A percentile compares a stretch with the other conserved stretches of the same genome.
These are phyloP conservation scores for Sphaerodactylus townsendi DNA, from an alignment of 2,113 vertebrate species.

Conservation along the genomic window DNA sequence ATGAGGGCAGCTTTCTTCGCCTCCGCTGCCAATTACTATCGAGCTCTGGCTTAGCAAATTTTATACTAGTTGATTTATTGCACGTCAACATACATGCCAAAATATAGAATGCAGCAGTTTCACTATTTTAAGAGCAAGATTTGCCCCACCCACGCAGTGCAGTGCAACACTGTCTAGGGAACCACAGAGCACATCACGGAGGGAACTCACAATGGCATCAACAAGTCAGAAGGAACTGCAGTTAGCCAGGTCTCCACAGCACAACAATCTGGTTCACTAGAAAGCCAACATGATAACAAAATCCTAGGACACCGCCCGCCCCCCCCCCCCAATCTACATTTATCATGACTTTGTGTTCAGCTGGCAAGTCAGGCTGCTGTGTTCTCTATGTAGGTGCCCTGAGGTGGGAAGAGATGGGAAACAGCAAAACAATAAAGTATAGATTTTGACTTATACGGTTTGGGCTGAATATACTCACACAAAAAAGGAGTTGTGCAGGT, in stretches of 20 bases:
- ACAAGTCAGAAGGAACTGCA: not conserved
- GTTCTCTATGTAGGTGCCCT: not conserved
- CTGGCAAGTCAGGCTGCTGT: not conserved
- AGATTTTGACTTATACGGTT: not conserved
- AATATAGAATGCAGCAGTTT: not conserved
- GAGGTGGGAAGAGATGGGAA: not conserved
- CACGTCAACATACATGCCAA: not conserved
- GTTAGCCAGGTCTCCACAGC: not conserved
- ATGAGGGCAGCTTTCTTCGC: not conserved
- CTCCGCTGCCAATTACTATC: not conserved
- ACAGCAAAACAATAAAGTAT: not conserved
- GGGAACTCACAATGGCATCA: not conserved
- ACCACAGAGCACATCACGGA: too few species aligned
- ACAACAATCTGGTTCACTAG: not conserved
- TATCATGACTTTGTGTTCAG: too few species aligned
- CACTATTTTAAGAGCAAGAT: not conserved
- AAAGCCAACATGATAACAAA: not conserved
- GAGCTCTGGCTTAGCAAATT: not conserved
- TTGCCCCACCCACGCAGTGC: not conserved
- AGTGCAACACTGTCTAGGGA: not conserved
- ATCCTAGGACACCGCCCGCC: too few species aligned
- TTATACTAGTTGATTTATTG: not conserved
- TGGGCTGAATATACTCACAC: too few species aligned
- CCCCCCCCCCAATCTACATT: not conserved
- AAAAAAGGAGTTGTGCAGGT: not conserved